Conservation (phyloP, 2,797 vertebrate species). For the Darevskia nairensis region DNA sequence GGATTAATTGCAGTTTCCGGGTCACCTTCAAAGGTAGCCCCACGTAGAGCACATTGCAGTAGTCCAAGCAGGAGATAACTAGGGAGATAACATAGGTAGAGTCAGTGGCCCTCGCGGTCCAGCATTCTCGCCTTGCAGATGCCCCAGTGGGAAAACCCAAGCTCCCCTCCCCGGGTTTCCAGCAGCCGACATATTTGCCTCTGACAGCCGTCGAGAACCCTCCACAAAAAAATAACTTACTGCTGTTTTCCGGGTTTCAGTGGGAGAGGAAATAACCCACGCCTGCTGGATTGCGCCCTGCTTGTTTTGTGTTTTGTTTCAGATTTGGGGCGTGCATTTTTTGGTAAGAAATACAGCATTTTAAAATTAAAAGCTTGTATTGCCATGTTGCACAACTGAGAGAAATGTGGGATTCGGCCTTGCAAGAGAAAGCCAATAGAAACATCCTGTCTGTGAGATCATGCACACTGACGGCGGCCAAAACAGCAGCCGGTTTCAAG, state of each 20-base stretch:
- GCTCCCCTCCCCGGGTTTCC: no score
- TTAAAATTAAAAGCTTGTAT: conserved; percentile 2
- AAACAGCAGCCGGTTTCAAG: not conserved
- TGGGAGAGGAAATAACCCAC: conserved; percentile 3
- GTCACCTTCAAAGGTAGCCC: no score
- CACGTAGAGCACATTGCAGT: no score
- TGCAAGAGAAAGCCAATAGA: conserved; percentile 13
- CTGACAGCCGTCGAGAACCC: no score
- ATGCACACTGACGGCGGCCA: not conserved
- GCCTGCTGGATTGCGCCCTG: not conserved
- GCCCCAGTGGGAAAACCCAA: no score
- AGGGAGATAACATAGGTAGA: no score
- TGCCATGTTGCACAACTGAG: conserved; percentile 10
- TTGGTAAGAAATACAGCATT: not conserved
- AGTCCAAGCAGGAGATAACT: no score
- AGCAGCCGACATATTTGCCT: no score
- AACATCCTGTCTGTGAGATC: conserved; percentile 32
- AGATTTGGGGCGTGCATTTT: not conserved
- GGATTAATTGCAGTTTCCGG: no score
- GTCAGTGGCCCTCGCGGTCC: no score
- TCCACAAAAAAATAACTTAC: conserved; percentile 10
- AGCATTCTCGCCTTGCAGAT: no score
- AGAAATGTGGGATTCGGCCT: not conserved
- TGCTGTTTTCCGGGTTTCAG: conserved; percentile 44
- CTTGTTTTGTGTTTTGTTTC: conserved; percentile 26